Evolutionary conservation across 2,113 vertebrate species (phyloP).

Genomic region (Aphelocoma coerulescens): DNA sequence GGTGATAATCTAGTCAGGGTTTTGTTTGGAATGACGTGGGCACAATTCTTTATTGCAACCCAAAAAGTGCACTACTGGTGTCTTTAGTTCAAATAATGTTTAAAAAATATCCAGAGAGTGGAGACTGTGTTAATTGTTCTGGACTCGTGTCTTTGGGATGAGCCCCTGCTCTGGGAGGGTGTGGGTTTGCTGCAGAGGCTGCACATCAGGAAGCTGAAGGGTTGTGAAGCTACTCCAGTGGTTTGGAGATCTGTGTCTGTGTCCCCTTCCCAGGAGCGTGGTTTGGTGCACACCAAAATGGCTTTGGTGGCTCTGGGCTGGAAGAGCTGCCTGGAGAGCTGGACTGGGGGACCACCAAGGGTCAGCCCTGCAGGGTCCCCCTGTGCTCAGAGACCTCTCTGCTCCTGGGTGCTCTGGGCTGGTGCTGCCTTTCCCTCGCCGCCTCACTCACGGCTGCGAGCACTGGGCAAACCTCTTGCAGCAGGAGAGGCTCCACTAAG

Average conservation of each 20-base stretch:
- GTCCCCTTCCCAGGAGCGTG: fast-evolving
- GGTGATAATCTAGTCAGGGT: neutral
- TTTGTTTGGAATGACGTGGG: neutral
- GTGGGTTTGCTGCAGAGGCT: neutral
- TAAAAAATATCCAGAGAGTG: neutral
- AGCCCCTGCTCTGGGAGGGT: neutral
- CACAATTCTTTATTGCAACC: neutral
- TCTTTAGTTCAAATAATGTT: neutral
- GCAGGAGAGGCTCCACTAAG: neutral
- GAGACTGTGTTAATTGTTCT: neutral
- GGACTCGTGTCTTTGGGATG: neutral
- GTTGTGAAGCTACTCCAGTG: neutral
- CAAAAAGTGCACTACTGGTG: fast-evolving
- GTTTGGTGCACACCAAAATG: fast-evolving
- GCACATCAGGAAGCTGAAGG: neutral
- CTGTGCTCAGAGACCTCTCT: neutral
- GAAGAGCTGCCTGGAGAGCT: neutral
- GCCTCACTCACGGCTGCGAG: fast-evolving
- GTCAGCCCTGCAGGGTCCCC: neutral
- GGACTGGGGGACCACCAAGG: fast-evolving
- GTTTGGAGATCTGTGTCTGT: neutral
- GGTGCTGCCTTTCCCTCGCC: neutral
- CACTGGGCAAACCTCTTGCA: neutral
- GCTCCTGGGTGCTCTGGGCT: neutral
- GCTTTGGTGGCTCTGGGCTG: fast-evolving